Base-by-base conservation (phyloP, 64 coral and sea anemone species). In the Platygyra sinensis region DNA sequence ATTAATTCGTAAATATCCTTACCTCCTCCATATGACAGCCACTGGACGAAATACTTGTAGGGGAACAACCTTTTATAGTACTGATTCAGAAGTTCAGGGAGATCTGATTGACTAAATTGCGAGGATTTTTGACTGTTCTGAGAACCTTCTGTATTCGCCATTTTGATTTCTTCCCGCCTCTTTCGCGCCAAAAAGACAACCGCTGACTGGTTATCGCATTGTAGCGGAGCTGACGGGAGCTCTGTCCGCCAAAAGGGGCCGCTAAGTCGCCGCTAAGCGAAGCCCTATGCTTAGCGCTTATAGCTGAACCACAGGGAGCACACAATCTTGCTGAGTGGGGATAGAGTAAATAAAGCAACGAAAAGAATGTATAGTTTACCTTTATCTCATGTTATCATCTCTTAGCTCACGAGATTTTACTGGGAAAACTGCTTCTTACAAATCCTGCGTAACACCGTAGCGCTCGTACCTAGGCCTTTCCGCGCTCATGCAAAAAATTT, bases 21-120 rank as follows among this genome's bases (percentile, higher is more conserved):
- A 99, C 97, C 97, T 54, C 92, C 73, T 55, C 97, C 97, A 75
- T 99, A 99, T 8, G 83, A 93, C 10, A 99, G 79, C 97, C 97
- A 99, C 28, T 94, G 83, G 20, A 93, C 90, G 75, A 93, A 99
- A 73, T 88, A 59, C 22, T 93, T 96, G 64, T 99, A 99, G 51
- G 97, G 97, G 42, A 99, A 99, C 59, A 99, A 80, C 60, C 94
- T 79, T 84, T 93, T 95, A 73, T 99, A 99, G 79, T 99, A 99
- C 73, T 96, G 94, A 46, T 99, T 89, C 0, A 99, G 91, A 24
- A 99, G 86, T 91, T 99, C 97, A 31, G 97, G 97, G 22, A 99
- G 88, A 89, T 99, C 97, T 62, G 91, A 89, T 67, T 93, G 94
- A 65, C 83, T 93, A 88, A 95, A 99, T 67, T 93, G 90, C 0